Base-by-base conservation (phyloP, 2,797 vertebrate genomes). In the Potorous gilbertii region DNA sequence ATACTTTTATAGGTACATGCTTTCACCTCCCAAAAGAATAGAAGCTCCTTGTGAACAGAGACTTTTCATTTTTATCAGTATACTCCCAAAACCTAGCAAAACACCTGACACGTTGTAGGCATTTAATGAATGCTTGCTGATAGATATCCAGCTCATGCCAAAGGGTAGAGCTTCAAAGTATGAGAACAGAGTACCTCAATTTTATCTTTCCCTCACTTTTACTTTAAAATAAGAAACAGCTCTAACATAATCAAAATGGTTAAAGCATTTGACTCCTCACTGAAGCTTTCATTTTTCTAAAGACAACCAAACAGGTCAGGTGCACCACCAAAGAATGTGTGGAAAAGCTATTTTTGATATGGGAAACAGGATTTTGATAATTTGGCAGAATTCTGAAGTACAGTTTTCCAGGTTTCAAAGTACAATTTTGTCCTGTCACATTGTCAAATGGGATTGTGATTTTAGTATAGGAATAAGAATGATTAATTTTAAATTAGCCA, bases 321-420 rank as follows among this genome's bases (percentile, higher is more conserved):
- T 89, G 55, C 81, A 0, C 57, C 59, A 24, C 57, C 59, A 24
- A 13, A 5, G 52, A n/a, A n/a, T 66, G 57, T 54, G 46, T 55
- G 54, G 90, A 31, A 8, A 90, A 92, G 92, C 92, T 97, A 87
- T 95, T 95, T 93, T 90, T 94, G 87, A 96, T 4, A 5, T 11
- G 95, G 95, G 66, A 95, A 91, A 95, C 54, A 90, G 28, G 90
- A 90, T 81, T 46, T 13, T 57, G 93, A 94, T 59, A 92, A 90
- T 96, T 81, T 91, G 93, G 93, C 92, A 96, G 50, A 94, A 89
- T 91, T 95, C 81, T 96, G 90, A 55, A 97, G 93, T 95, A 91
- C 55, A 74, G 92, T 90, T 98, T 74, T 5, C 91, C 12, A 92
- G 94, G 62, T 95, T 95, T 96, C 97, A 98, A 97, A 97, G 96